A percentile compares a stretch with the other conserved stretches of the same genome.
These are phyloP conservation scores for Prunella fulvescens DNA, from an alignment of 2,113 vertebrate genomes.

Conservation along the genomic window DNA sequence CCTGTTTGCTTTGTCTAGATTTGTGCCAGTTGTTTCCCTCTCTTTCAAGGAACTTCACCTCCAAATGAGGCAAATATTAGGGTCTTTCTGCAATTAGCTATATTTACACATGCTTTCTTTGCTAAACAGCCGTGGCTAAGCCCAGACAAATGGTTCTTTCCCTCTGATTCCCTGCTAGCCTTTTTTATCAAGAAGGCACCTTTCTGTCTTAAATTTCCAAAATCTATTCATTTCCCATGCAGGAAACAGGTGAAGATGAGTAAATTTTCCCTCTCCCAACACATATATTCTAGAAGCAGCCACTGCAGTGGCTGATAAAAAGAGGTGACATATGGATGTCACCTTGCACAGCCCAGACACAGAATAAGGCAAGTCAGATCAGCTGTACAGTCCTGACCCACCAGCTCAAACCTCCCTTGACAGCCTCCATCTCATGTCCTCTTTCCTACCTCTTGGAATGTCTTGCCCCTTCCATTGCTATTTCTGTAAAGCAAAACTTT, in stretches of 20 bases:
- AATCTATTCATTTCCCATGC: background rate
- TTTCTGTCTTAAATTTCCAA: background rate
- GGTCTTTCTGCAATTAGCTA: background rate
- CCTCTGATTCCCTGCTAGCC: background rate
- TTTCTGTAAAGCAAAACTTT: constrained; percentile 6
- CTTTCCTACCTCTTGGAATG: background rate
- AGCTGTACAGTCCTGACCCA: background rate
- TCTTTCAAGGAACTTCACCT: background rate
- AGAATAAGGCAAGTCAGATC: background rate
- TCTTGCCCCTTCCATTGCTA: background rate
- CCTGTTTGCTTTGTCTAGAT: background rate
- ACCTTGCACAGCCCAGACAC: background rate
- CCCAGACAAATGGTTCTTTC: background rate
- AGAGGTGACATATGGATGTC: background rate
- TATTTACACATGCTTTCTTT: background rate
- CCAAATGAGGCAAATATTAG: background rate
- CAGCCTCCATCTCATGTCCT: background rate
- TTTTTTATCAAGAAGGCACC: background rate
- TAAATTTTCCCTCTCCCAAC: background rate
- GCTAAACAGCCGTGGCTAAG: background rate
- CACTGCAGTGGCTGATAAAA: background rate
- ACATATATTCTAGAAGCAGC: background rate
- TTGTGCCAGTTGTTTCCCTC: background rate
- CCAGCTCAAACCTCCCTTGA: background rate
- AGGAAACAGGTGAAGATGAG: background rate